Base-by-base conservation (phyloP, 2,888 invertebrate genomes). In the Amblyteles armatorius region DNA sequence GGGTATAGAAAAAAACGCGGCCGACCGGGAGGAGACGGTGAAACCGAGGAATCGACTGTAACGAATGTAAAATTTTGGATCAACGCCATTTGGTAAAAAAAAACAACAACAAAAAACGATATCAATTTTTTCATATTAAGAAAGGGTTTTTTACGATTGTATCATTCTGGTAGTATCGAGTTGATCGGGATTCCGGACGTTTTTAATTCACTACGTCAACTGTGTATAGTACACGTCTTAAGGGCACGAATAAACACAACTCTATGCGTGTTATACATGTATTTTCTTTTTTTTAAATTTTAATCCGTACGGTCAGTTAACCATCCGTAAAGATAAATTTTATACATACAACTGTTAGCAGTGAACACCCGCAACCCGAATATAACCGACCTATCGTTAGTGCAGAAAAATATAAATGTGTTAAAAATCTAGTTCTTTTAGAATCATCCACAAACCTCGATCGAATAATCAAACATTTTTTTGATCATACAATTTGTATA, bases 331-430 rank as follows among this genome's bases (percentile, higher is more conserved):
- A 69, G 33, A 67, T 44, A 7, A 55, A 36, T 65, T 76, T 65
- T 76, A 48, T 29, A 67, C n/a, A 63, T 50, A 55, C 2, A 79
- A 40, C 44, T 16, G 50, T 69, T 76, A n/a, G 69, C 69, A 50
- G 52, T 44, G 13, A 60, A 52, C 44, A 78, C 19, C 72, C 67
- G 22, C 65, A 73, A 65, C 57, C 67, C 3, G 52, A 77, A 72
- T 67, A 82, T 78, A 44, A 72, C 26, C 48, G 19, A 74, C 40
- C 48, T 26, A 50, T 72, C 50, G 44, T 60, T 77, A 69, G 72
- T 78, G 77, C 84, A 72, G 57, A 81, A 81, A 77, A 68, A 80
- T 80, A 77, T 63, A 80, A 77, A 78, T 60, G 72, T 72, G 63
- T 77, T 80, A 60, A 81, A 84, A 84, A 81, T 22, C 55, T 52